These are phyloP conservation scores for Anodontia alba DNA, from an alignment of 2,888 invertebrate species.

Conservation along the genomic window DNA sequence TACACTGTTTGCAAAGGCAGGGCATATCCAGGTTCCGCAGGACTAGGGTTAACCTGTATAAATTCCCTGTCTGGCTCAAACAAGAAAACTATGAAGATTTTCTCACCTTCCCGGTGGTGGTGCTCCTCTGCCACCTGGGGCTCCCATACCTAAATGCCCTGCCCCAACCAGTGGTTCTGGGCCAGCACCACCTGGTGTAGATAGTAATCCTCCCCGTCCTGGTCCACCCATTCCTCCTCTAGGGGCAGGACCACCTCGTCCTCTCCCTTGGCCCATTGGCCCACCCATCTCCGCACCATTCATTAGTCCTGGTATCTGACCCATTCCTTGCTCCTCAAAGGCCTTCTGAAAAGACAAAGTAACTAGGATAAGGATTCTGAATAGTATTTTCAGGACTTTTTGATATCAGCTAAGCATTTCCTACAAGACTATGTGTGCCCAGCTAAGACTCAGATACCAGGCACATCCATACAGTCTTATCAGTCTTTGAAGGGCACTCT, in stretches of 20 bases:
- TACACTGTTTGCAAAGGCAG: too few species aligned
- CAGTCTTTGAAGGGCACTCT: too few species aligned
- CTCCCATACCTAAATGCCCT: slow-evolving; percentile 37
- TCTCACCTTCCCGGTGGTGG: slow-evolving; percentile 39
- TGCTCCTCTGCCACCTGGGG: slow-evolving; percentile 38
- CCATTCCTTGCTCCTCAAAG: slow-evolving; percentile 25
- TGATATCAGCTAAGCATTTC: too few species aligned
- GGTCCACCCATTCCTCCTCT: slow-evolving; percentile 24
- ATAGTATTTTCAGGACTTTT: too few species aligned
- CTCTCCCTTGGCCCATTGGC: neutral
- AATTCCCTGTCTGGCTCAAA: too few species aligned
- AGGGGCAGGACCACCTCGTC: slow-evolving; percentile 48
- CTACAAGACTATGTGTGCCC: too few species aligned
- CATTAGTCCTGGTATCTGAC: slow-evolving; percentile 45
- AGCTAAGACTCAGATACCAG: too few species aligned
- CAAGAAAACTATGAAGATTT: too few species aligned
- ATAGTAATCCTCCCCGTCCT: slow-evolving; percentile 65
- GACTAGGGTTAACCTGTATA: too few species aligned
- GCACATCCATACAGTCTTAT: too few species aligned
- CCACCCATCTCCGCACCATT: slow-evolving; percentile 49
- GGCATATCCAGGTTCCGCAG: too few species aligned
- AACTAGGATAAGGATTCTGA: neutral
- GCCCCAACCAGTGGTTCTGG: neutral
- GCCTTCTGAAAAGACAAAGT: neutral
- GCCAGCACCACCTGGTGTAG: slow-evolving; percentile 31